These are phyloP conservation scores for Molossus alvarezi DNA, from an alignment of 2,797 vertebrate species.

Conservation along the genomic window DNA sequence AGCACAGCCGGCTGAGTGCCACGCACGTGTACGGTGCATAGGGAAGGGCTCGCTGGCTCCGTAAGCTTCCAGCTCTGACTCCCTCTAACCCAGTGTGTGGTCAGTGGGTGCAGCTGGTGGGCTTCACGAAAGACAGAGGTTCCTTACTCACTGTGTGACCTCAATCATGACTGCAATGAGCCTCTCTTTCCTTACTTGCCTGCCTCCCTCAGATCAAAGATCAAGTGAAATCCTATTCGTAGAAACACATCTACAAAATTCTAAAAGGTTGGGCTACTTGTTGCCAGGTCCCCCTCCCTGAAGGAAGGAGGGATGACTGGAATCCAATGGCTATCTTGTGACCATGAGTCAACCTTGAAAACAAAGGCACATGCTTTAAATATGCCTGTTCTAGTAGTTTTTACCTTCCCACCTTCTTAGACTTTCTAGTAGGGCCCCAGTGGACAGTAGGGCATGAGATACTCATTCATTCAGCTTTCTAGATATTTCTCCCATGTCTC, in stretches of 20 bases:
- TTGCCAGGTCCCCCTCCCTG: neutral
- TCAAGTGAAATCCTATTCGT: neutral
- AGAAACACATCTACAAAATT: neutral
- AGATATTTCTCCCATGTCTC: neutral
- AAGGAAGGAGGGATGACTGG: neutral
- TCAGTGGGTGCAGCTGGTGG: neutral
- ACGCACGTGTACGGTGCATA: fast-evolving
- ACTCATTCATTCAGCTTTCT: neutral
- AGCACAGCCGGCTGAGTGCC: too few species aligned
- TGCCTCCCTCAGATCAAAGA: constrained; percentile 1
- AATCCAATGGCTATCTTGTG: neutral
- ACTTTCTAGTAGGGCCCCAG: neutral
- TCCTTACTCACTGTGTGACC: neutral
- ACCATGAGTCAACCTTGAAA: neutral
- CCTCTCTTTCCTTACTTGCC: neutral
- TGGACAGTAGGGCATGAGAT: neutral
- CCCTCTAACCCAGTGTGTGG: neutral
- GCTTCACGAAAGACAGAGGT: neutral
- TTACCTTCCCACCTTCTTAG: neutral
- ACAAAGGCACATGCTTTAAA: neutral
- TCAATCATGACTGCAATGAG: neutral
- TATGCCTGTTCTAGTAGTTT: neutral
- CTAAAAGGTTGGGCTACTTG: neutral
- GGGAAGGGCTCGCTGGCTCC: neutral
- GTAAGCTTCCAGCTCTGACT: neutral